Evolutionary conservation across 2,113 vertebrate genomes (phyloP), one percentile per base, ranked within the genome.

Genomic region (Ariopsis seemanni): DNA sequence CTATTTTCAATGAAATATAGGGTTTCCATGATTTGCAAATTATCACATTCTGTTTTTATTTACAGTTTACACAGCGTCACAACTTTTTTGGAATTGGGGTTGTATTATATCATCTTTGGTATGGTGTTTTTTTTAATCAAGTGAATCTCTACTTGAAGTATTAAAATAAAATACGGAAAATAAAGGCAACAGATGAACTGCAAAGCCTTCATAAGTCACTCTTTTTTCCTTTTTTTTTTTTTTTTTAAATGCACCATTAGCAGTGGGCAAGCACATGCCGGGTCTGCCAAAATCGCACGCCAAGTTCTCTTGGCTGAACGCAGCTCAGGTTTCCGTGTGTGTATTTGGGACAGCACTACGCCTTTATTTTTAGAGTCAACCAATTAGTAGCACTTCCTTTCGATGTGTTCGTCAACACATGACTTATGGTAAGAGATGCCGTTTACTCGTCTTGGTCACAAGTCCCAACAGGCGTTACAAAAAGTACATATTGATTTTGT

Each of bases 301-400:
- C 83, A 85, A 58, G 71, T 57, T 55, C 79, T 72, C 30, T 62
- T 88, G 77, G 86, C 82, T 79, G 72, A 90, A 85, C 52, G 60
- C 82, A 80, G 85, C 89, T 90, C 89, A 69, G 65, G 87, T 88
- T 86, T 88, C 84, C 63, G 30, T 48, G 74, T 88, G 82, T 86
- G 84, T 83, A 82, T 83, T 85, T 88, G 85, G 69, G 89, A 87
- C 27, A 60, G 63, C 52, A 27, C 42, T 74, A 57, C 15, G 58
- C 10, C 62, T 85, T 84, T 90, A 90, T 90, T 90, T 90, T 90
- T 90, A 87, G 89, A 84, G 62, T 69, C 83, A 48, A 85, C 83
- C 86, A 85, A 85, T 87, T 88, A 90, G 89, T 74, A 83, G 75
- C 71, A 83, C 79, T 88, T 85, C 62, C 84, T 88, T 52, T 86